Conservation (phyloP, 2,797 vertebrate species). For the Periophthalmus magnuspinnatus region DNA sequence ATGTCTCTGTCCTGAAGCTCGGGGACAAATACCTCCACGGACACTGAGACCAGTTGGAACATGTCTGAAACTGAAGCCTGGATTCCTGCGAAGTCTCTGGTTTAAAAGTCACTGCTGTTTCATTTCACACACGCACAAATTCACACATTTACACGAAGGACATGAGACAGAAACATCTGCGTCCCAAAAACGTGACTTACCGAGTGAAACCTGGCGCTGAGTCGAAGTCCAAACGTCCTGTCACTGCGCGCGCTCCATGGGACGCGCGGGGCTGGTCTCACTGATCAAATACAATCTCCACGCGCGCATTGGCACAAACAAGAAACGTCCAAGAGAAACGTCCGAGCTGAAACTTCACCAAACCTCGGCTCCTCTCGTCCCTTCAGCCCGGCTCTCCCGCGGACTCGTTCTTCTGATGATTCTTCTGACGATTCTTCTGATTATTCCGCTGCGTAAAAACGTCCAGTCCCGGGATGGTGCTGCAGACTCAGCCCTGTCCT, state of each 20-base stretch:
- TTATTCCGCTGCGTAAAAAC: slow-evolving; percentile 42
- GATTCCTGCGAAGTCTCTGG: neutral
- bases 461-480: slow-evolving; percentile 60
- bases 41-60: slow-evolving; percentile 41
- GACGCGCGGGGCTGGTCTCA: slow-evolving; percentile 35
- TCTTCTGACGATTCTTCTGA: slow-evolving; percentile 3
- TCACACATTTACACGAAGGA: too few species aligned
- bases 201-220: slow-evolving; percentile 38
- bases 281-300: slow-evolving; percentile 14
- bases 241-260: slow-evolving; percentile 49
- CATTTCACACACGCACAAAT: too few species aligned
- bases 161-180: neutral
- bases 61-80: slow-evolving; percentile 34
- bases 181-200: slow-evolving; percentile 45
- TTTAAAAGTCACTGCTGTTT: neutral
- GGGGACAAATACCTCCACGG: neutral
- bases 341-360: slow-evolving; percentile 47
- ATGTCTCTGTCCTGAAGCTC: too few species aligned
- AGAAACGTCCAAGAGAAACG: neutral
- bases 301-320: neutral
- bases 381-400: slow-evolving; percentile 22
- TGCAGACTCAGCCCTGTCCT: slow-evolving; percentile 22
- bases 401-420: too few species aligned
- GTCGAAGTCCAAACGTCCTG: slow-evolving; percentile 32
- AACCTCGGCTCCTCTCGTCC: slow-evolving; percentile 26